Conservation (phyloP, 1,140 invertebrate species). For the Saccostrea glomerata region DNA sequence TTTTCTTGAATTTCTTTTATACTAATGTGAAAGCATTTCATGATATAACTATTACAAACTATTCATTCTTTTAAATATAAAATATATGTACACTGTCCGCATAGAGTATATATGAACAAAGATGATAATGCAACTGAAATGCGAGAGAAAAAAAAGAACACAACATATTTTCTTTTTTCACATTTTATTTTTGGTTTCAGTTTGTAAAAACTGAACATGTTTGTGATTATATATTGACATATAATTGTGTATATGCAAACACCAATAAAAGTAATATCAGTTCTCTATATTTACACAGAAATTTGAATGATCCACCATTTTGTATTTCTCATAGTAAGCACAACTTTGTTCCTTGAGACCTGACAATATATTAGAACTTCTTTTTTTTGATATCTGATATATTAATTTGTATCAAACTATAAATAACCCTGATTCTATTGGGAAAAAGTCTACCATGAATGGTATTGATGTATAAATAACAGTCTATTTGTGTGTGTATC, state of each 20-base stretch:
- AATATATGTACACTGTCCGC: too few species aligned
- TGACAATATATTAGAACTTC: constrained; percentile 10
- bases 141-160: background rate
- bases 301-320: background rate
- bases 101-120: too few species aligned
- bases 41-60: too few species aligned
- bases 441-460: background rate
- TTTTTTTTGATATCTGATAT: background rate
- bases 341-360: background rate
- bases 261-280: constrained; percentile 33
- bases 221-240: constrained; percentile 32
- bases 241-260: constrained; percentile 29
- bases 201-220: constrained; percentile 24
- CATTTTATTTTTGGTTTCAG: constrained; percentile 28
- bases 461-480: background rate
- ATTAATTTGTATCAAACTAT: background rate
- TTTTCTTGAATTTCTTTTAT: too few species aligned
- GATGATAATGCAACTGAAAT: too few species aligned
- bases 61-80: too few species aligned
- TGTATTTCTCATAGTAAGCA: background rate
- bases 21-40: too few species aligned
- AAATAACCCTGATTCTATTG: background rate
- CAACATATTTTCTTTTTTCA: background rate
- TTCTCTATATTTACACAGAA: constrained; percentile 23
- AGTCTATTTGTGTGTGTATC: background rate